Percentiles rank a stretch among this genome's conserved stretches.
Conservation (phyloP, 2,113 vertebrate species). For the Chamaetylas fuelleborni region DNA sequence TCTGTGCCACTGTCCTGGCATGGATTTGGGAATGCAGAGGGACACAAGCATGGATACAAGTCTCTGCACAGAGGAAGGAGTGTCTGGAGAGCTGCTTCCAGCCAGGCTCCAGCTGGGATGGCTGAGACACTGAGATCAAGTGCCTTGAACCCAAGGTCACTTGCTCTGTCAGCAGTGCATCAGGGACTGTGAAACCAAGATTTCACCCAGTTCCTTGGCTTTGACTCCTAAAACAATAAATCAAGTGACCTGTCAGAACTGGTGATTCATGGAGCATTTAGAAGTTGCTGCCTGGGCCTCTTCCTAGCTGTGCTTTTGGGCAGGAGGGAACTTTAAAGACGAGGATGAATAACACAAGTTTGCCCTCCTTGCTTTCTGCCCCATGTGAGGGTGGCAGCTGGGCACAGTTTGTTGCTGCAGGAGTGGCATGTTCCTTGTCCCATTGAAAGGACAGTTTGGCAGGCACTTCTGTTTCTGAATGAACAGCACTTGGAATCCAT, state of each 20-base stretch:
- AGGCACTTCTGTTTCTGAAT: neutral
- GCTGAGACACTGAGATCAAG: slow-evolving; percentile 13
- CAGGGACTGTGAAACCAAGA: slow-evolving; percentile 36
- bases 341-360: neutral
- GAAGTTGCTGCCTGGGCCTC: slow-evolving; percentile 22
- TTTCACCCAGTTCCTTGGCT: slow-evolving; percentile 41
- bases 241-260: slow-evolving; percentile 42
- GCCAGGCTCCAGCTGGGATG: slow-evolving; percentile 30
- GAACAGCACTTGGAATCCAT: slow-evolving; percentile 9
- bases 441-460: slow-evolving; percentile 39
- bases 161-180: slow-evolving; percentile 51
- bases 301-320: neutral
- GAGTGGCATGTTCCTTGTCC: slow-evolving; percentile 42
- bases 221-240: neutral
- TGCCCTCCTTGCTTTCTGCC: neutral
- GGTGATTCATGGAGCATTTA: slow-evolving; percentile 22
- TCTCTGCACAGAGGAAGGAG: neutral
- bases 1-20: neutral
- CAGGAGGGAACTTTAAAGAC: neutral
- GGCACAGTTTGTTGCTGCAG: neutral
- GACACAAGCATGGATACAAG: neutral
- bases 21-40: neutral
- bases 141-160: slow-evolving; percentile 44
- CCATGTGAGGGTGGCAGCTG: neutral
- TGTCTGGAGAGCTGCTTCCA: neutral